Evolutionary conservation across 2,888 invertebrate species (phyloP).

Genomic region (Scaptomyza caliginosa): DNA sequence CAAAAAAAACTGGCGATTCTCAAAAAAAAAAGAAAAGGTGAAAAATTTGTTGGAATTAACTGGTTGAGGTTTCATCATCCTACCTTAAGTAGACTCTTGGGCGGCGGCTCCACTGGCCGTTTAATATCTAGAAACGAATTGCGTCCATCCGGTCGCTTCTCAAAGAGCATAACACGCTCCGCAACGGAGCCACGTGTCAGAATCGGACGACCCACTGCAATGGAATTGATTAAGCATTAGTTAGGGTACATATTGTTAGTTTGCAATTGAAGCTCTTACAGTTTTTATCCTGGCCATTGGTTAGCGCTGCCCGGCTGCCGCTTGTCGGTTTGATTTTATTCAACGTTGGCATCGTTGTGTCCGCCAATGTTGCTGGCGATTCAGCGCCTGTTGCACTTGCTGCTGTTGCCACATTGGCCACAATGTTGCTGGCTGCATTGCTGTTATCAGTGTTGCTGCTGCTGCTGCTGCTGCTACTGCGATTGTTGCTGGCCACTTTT

Average conservation of each 20-base stretch:
- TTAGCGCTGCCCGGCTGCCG: slow-evolving; percentile 85
- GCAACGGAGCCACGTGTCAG: slow-evolving; percentile 95
- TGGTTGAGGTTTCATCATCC: neutral
- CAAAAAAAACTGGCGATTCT: neutral
- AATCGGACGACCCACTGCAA: slow-evolving; percentile 90
- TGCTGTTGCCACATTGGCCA: slow-evolving; percentile 33
- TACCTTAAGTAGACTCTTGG: slow-evolving; percentile 79
- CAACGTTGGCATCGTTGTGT: slow-evolving; percentile 82
- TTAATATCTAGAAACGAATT: slow-evolving; percentile 85
- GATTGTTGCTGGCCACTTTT: slow-evolving; percentile 43
- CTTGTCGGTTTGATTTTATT: slow-evolving; percentile 84
- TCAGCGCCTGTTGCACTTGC: slow-evolving; percentile 40
- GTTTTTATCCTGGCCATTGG: slow-evolving; percentile 82
- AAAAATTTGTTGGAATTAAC: neutral
- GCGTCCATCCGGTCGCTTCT: slow-evolving; percentile 92
- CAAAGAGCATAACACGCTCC: slow-evolving; percentile 95
- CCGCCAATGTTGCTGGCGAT: slow-evolving; percentile 65
- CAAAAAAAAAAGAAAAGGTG: too few species aligned
- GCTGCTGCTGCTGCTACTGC: slow-evolving; percentile 22
- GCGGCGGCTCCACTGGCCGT: slow-evolving; percentile 79
- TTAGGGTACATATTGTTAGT: neutral
- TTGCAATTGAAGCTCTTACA: slow-evolving; percentile 58
- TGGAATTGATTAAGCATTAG: slow-evolving; percentile 18
- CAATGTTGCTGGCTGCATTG: slow-evolving; percentile 48
- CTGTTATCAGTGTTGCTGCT: slow-evolving; percentile 40